Evolutionary conservation across 2,113 vertebrate genomes (phyloP), one percentile per base, ranked within the genome.

Genomic region (Engystomops pustulosus): DNA sequence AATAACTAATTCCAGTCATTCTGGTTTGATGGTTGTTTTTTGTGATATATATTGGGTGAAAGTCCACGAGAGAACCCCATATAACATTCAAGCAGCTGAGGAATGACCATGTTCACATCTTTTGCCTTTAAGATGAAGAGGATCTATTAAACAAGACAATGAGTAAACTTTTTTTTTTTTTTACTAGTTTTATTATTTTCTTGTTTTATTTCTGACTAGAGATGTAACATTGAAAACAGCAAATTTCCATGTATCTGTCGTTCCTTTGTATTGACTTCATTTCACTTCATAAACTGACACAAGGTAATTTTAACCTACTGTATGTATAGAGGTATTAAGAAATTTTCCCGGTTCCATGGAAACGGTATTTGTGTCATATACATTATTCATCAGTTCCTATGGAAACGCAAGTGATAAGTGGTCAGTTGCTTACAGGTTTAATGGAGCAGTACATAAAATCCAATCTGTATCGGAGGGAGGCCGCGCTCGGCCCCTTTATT

Each of bases 351-450:
- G 55, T 84, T 51, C 82, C 82, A 84, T 84, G 82, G 82, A 84
- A 84, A 84, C 82, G 1, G 32, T 84, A 78, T 84, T 84, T 77
- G 72, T 84, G 82, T 78, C 82, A 78, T 84, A 84, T 84, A 84
- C 82, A 84, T 84, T 84, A 84, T 84, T 84, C 82, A 84, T 78
- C 45, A 49, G 82, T 84, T 84, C 60, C 82, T 78, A 84, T 84
- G 82, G 82, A 84, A 84, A 84, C 81, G 9, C 45, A n/a, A 84
- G 72, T 84, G 82, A 78, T 84, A 84, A 84, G 74, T 84, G 82
- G 82, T 84, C 82, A 84, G 82, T 84, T 84, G 47, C 74, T 84
- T 84, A 78, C 72, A 78, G 74, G 47, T 78, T 84, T 84, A 78
- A 69, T 78, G 47, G 82, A 84, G 62, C 82, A 44, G 30, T 55